Evolutionary conservation across 2,888 invertebrate species (phyloP), one percentile per base, ranked within the genome.

Genomic region (Busseola fusca): DNA sequence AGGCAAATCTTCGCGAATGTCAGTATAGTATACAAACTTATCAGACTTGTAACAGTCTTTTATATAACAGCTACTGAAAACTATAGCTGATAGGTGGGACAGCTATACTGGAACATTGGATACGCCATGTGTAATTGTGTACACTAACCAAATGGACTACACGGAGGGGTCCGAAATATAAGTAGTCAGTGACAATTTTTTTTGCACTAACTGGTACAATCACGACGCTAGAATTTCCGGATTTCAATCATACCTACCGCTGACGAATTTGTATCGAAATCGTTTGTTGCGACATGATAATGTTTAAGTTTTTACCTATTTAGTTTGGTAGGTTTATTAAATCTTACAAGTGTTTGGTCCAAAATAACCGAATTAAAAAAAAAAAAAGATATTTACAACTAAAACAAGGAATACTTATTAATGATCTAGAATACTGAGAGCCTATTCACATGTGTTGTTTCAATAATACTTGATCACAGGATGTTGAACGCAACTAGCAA

Each of bases 171-270:
- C n/a, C n/a, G n/a, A n/a, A n/a, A n/a, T n/a, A n/a, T n/a, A n/a
- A n/a, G n/a, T n/a, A n/a, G n/a, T 45, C 3, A 16, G 57, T 27
- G 76, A n/a, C 12, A 30, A 18, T 40, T 57, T 50, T 50, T 72
- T 9, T 1, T 57, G n/a, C 7, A 50, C 4, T 18, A 21, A 57
- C 0, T 48, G 0, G n/a, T 30, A 16, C 6, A n/a, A n/a, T 79
- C 54, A 66, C 42, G 30, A 14, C 18, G 1, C 21, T n/a, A 25
- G 50, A 34, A 64, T 56, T 66, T 74, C 34, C 58, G 48, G 40
- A 71, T 74, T 57, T 40, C 18, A 45, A 50, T 16, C 34, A 25
- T 34, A 16, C 7, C 18, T 34, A 16, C 7, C 18, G 25, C 1
- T 62, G 21, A 57, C 21, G 3, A 57, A 50, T 57, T 34, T 45